These are phyloP conservation scores for Pseudorhombus dupliciocellatus DNA, from an alignment of 2,113 vertebrate genomes.

Conservation along the genomic window DNA sequence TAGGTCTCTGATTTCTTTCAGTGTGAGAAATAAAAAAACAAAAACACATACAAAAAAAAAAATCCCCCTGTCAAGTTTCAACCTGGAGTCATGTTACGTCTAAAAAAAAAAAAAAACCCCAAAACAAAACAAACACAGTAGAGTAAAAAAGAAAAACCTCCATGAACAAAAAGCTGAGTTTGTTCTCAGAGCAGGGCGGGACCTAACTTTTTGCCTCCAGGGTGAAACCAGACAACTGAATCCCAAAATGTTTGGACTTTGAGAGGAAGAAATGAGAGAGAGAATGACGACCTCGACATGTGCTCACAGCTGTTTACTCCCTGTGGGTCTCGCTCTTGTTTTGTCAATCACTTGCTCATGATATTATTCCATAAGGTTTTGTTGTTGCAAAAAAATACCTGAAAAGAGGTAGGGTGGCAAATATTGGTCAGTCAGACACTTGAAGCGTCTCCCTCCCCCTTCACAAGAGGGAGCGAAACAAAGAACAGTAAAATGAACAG, in stretches of 20 bases:
- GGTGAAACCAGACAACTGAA: conserved; percentile 62
- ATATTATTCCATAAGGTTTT: conserved; percentile 38
- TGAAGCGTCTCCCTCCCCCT: conserved; percentile 55
- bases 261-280: conserved; percentile 12
- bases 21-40: conserved; percentile 40
- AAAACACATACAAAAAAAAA: background rate
- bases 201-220: conserved; percentile 35
- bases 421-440: conserved; percentile 80
- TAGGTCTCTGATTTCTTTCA: conserved; percentile 53
- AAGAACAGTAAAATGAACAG: conserved; percentile 43
- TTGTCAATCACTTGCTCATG: conserved; percentile 29
- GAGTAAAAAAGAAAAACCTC: background rate
- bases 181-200: conserved; percentile 53
- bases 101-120: conserved; percentile 25
- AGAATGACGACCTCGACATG: background rate
- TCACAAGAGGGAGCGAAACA: conserved; percentile 43
- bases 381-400: conserved; percentile 60
- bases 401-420: conserved; percentile 73
- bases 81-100: conserved; percentile 57
- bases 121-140: background rate
- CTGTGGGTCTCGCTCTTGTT: conserved; percentile 12
- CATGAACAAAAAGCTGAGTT: conserved; percentile 26
- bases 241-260: conserved; percentile 45
- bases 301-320: background rate
- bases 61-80: conserved; percentile 55